Evolutionary conservation across 2,113 vertebrate species (phyloP), one percentile per base, ranked within the genome.

Genomic region (Xiphophorus hellerii): DNA sequence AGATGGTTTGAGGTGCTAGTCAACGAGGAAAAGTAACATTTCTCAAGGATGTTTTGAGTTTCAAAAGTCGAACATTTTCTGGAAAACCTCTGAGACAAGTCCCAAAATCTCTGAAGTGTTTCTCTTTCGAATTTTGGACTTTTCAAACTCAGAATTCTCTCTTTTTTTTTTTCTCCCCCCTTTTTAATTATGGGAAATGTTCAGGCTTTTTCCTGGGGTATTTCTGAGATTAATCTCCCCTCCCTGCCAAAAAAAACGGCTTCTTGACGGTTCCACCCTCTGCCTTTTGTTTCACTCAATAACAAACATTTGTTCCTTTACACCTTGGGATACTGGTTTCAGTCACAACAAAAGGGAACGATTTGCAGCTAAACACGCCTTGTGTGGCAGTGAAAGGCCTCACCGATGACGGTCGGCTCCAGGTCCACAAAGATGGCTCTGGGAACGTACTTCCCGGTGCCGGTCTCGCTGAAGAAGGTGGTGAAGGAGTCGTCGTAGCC

Each of bases 401-500:
- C 75, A 93, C 92, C 92, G 0, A 93, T 93, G 1, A 93, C 92
- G 0, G 88, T 93, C 22, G 92, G 92, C 68, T 93, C 92, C 85
- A 93, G 88, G 81, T 93, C 92, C 1, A 93, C 92, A 15, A 93
- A 92, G 82, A 92, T 92, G 64, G 90, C 90, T 15, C 90, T 73
- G 74, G 90, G 90, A 71, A 93, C 92, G 6, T 90, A 92, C 63
- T 92, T 93, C 73, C 90, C 90, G 0, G 37, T 75, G 63, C 90
- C 90, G 0, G 92, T 93, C 61, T 91, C 88, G 15, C 90, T 93
- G 76, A 93, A 93, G 84, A 93, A 93, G 25, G 92, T 93, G 62
- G 90, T 92, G 85, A 92, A 93, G 70, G 92, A 93, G 84, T 93
- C 90, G 0, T 93, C 90, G 9, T 85, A 67, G 63, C 83, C 78